These are phyloP conservation scores for Platycheirus albimanus DNA, from an alignment of 2,888 invertebrate genomes.

Conservation along the genomic window DNA sequence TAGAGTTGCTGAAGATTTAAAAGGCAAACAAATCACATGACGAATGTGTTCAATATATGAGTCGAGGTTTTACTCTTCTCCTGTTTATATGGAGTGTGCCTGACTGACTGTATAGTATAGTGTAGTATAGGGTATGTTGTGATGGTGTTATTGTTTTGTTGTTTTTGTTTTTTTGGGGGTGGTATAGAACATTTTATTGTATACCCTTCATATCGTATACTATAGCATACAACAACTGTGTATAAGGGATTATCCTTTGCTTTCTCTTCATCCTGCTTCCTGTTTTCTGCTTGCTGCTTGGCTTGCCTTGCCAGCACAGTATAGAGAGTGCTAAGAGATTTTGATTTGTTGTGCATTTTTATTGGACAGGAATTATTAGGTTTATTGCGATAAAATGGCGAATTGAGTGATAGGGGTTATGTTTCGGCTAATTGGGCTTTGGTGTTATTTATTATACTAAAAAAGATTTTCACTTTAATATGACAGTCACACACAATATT, in stretches of 20 bases:
- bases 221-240: no score
- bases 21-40: constrained; percentile 75
- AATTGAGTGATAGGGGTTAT: constrained; percentile 73
- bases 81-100: constrained; percentile 14
- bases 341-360: constrained; percentile 75
- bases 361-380: constrained; percentile 75
- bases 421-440: constrained; percentile 71
- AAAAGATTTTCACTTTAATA: constrained; percentile 9
- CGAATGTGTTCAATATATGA: constrained; percentile 74
- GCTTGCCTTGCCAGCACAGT: neutral
- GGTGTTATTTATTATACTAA: constrained; percentile 27
- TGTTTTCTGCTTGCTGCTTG: neutral
- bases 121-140: no score
- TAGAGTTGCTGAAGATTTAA: constrained; percentile 74
- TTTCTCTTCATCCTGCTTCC: constrained; percentile 24
- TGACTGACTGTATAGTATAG: constrained; percentile 1
- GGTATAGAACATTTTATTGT: constrained; percentile 49
- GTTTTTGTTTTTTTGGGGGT: constrained; percentile 52
- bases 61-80: constrained; percentile 28
- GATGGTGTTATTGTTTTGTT: constrained; percentile 5
- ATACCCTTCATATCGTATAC: neutral
- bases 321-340: constrained; percentile 53
- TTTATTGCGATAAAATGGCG: constrained; percentile 74
- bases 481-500: constrained; percentile 1
- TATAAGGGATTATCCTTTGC: constrained; percentile 61